Base-by-base conservation (phyloP, 2,797 vertebrate genomes). In the Hypotaenidia philippensis region DNA sequence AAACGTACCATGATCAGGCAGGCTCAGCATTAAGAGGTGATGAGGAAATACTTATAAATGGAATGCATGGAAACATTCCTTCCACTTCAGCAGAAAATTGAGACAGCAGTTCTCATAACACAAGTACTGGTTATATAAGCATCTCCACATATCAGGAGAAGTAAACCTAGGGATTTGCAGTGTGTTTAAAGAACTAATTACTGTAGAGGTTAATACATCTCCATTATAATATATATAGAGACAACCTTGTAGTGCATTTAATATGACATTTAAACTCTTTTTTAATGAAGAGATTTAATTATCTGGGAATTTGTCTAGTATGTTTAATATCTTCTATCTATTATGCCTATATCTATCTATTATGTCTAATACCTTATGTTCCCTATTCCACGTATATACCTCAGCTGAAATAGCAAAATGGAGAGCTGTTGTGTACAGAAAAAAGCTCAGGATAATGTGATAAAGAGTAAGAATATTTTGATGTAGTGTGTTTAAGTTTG, bases 191-290 rank as follows among this genome's bases (percentile, higher is more conserved):
- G 40, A 84, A 34, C 20, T 44, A 69, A 80, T 76, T 52, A 50
- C 13, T 84, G 34, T n/a, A 59, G 21, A 66, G 81, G 25, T 57
- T 92, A 83, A 16, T 80, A 68, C 21, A 16, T 40, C 40, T 77
- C 53, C 34, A 18, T 29, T 20, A 60, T 70, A 59, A 66, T 41
- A 81, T 9, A 17, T 3, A 79, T 1, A 29, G 40, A 44, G 6
- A 74, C 29, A 71, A 68, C 69, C 26, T 82, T 36, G 25, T 72
- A 27, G 27, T 71, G n/a, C 32, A 13, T 83, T 86, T 87, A 86
- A 41, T 78, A 25, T 15, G 41, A 9, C 21, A 47, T 76, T 92
- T 79, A 69, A 65, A 41, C 59, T 90, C 50, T 34, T 66, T n/a
- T 71, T 90, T 83, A 66, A n/a, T 57, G 26, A 76, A 65, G 52